A percentile compares a stretch with the other conserved stretches of the same genome.
phyloP scores from a whole-genome alignment of 35 echinoderm and acorn worm genomes.

The Apostichopus californicus region DNA sequence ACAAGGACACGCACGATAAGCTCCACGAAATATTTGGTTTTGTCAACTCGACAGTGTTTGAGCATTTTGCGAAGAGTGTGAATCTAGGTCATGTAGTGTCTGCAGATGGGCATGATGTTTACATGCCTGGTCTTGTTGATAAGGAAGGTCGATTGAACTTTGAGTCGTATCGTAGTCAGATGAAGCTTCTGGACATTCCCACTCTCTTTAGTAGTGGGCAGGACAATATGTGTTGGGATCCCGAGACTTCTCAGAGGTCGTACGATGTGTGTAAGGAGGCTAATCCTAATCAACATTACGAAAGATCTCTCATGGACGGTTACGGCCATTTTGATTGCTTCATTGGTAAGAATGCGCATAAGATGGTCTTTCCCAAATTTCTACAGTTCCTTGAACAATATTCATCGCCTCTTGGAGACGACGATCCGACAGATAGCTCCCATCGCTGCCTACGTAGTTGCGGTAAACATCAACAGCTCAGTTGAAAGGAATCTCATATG shows the following conservation, averaged over 20 bases:
- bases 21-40: conserved; percentile 73
- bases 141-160: conserved; percentile 43
- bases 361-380: conserved; percentile 68
- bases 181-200: conserved; percentile 73
- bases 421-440: background rate
- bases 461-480: conserved; percentile 44
- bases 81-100: conserved; percentile 37
- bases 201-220: conserved; percentile 71
- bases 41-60: conserved; percentile 57
- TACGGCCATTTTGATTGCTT: conserved; percentile 79
- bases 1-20: conserved; percentile 60
- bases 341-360: conserved; percentile 57
- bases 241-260: conserved; percentile 49
- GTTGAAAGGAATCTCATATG: background rate
- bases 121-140: conserved; percentile 58
- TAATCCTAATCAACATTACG: conserved; percentile 65
- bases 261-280: conserved; percentile 56
- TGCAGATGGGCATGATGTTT: conserved; percentile 34
- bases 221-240: conserved; percentile 70
- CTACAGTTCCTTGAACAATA: conserved; percentile 63
- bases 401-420: background rate
- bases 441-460: conserved; percentile 47
- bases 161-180: conserved; percentile 51
- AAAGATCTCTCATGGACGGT: conserved; percentile 51
- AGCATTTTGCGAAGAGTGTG: conserved; percentile 61